Evolutionary conservation across 2,113 vertebrate genomes (phyloP).

Genomic region (Leptobrachium ailaonicum): DNA sequence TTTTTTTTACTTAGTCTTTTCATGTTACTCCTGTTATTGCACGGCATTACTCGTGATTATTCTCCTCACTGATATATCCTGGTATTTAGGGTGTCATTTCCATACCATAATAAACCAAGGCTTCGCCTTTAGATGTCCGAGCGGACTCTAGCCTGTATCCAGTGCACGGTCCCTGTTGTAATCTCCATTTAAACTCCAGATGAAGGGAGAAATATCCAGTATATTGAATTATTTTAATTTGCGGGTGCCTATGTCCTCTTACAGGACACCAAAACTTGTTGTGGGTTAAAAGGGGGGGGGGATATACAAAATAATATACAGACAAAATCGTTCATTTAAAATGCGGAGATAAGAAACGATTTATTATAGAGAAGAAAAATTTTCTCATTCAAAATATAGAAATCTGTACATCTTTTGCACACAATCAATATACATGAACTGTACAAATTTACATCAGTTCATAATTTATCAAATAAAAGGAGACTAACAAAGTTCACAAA

Average conservation of each 20-base stretch:
- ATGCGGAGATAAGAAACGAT: conserved; percentile 91
- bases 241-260: conserved; percentile 51
- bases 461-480: conserved; percentile 97
- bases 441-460: conserved; percentile 99
- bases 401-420: conserved; percentile 99
- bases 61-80: conserved; percentile 60
- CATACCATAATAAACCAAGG: conserved; percentile 53
- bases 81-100: conserved; percentile 62
- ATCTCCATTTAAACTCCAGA: conserved; percentile 56
- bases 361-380: conserved; percentile 98
- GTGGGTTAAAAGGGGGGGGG: conserved; percentile 55
- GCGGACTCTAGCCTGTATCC: conserved; percentile 52
- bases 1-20: conserved; percentile 65
- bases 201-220: conserved; percentile 55
- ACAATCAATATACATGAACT: conserved; percentile 99
- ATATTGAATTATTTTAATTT: conserved; percentile 1
- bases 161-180: neutral
- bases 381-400: conserved; percentile 99
- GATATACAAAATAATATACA: conserved; percentile 66
- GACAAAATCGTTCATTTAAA: conserved; percentile 81
- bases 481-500: conserved; percentile 98
- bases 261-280: conserved; percentile 48
- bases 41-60: conserved; percentile 2
- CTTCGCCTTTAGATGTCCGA: conserved; percentile 36
- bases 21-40: conserved; percentile 67